Percentiles rank a stretch among this genome's conserved stretches.
Evolutionary conservation across 1,140 invertebrate species (phyloP).

Genomic region (Anastrepha obliqua): DNA sequence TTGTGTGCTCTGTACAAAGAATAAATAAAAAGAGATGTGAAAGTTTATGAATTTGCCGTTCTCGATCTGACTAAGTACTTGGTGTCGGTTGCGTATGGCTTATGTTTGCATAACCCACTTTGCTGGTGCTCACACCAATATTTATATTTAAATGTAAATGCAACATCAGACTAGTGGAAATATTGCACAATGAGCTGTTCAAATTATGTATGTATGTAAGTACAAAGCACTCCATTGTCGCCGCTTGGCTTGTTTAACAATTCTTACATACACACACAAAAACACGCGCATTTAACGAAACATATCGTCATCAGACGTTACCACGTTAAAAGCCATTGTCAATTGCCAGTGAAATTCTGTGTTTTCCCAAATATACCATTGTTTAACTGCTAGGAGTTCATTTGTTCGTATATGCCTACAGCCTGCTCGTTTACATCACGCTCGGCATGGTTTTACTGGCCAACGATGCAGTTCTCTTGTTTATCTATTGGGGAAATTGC

Average conservation of each 20-base stretch:
- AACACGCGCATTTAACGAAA: constrained; percentile 4
- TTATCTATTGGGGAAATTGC: neutral
- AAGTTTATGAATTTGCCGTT: constrained; percentile 28
- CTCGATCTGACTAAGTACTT: neutral
- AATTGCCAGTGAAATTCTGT: constrained; percentile 19
- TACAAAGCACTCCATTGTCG: constrained; percentile 8
- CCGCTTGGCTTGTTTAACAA: neutral
- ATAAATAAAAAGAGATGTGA: constrained; percentile 8
- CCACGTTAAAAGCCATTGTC: neutral
- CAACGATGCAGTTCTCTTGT: neutral
- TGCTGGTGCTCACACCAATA: neutral
- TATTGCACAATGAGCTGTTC: too few relatives aligned
- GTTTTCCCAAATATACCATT: constrained; percentile 19
- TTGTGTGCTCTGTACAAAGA: neutral
- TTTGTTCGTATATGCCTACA: neutral
- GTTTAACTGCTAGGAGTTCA: constrained; percentile 18
- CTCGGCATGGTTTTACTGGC: neutral
- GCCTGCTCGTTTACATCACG: neutral
- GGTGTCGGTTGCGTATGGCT: neutral
- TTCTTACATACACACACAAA: neutral
- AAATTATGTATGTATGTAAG: neutral
- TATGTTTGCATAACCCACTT: constrained; percentile 29
- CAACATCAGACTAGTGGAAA: too few relatives aligned
- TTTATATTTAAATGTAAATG: neutral
- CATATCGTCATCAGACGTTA: neutral